A percentile compares a stretch with the other conserved stretches of the same genome.
phyloP scores from a whole-genome alignment of 2,888 invertebrate genomes.

The Sycophila texana region DNA sequence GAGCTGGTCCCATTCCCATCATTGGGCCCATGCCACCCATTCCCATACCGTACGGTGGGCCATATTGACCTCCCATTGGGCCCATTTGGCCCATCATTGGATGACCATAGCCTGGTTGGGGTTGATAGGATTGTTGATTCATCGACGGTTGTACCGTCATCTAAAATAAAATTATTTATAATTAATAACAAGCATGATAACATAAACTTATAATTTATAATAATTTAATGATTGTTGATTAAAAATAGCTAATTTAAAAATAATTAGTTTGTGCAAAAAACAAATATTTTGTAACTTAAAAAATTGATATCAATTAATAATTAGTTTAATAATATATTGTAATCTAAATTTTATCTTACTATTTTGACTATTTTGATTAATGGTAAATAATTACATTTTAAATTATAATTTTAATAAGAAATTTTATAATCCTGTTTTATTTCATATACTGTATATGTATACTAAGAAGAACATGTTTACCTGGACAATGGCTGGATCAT shows the following conservation, averaged over 20 bases:
- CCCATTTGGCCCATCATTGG: slow-evolving; percentile 82
- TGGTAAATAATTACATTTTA: not conserved
- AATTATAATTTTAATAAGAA: not conserved
- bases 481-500: slow-evolving; percentile 98
- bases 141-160: slow-evolving; percentile 87
- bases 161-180: slow-evolving; percentile 73
- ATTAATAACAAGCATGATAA: slow-evolving; percentile 8
- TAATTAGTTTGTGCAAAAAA: not conserved
- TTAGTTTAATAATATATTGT: not conserved
- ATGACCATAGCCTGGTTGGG: slow-evolving; percentile 84
- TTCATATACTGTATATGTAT: not conserved
- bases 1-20: slow-evolving; percentile 75
- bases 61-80: slow-evolving; percentile 77
- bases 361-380: not conserved
- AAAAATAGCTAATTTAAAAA: not conserved
- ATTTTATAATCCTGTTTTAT: not conserved
- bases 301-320: not conserved
- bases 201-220: not conserved
- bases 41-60: slow-evolving; percentile 76
- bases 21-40: slow-evolving; percentile 77
- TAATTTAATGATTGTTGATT: not conserved
- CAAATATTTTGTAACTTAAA: not conserved
- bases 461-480: slow-evolving; percentile 71
- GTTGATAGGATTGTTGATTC: slow-evolving; percentile 79
- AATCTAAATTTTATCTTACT: not conserved